phyloP scores from a whole-genome alignment of 2,113 vertebrate species.

The Equus quagga region DNA sequence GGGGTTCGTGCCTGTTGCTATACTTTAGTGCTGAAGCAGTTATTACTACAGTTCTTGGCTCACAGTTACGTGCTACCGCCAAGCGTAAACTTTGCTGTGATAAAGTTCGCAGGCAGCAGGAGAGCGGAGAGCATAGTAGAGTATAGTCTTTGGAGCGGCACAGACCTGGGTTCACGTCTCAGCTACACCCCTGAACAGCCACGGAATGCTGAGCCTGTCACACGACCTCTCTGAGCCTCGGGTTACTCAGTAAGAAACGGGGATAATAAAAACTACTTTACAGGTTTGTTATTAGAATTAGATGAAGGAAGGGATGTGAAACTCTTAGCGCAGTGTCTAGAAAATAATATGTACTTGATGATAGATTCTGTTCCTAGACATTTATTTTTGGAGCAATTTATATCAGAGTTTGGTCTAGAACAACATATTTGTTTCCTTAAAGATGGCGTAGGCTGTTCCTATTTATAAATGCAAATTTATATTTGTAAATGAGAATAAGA shows the following conservation, averaged over 20 bases:
- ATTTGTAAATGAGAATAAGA: not conserved
- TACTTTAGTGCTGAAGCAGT: not conserved
- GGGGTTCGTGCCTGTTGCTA: not conserved
- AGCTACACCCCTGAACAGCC: not conserved
- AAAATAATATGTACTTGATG: not conserved
- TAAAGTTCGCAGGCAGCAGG: not conserved
- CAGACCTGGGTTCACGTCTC: not conserved
- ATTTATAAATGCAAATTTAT: not conserved
- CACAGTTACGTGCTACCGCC: not conserved
- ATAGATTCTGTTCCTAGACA: not conserved
- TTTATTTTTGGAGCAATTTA: not conserved
- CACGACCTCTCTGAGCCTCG: not conserved
- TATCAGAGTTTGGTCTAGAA: not conserved
- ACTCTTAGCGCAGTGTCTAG: not conserved
- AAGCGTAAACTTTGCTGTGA: not conserved
- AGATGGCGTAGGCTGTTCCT: not conserved
- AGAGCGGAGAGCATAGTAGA: not conserved
- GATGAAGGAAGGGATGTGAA: not conserved
- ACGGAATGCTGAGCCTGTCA: not conserved
- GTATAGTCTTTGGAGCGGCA: not conserved
- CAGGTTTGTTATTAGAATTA: not conserved
- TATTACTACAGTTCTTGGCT: not conserved
- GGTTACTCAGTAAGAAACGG: not conserved
- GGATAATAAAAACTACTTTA: not conserved
- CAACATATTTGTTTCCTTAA: slow-evolving; percentile 30